Evolutionary conservation across 2,797 vertebrate species (phyloP), one percentile per base, ranked within the genome.

Genomic region (Spheniscus humboldti): DNA sequence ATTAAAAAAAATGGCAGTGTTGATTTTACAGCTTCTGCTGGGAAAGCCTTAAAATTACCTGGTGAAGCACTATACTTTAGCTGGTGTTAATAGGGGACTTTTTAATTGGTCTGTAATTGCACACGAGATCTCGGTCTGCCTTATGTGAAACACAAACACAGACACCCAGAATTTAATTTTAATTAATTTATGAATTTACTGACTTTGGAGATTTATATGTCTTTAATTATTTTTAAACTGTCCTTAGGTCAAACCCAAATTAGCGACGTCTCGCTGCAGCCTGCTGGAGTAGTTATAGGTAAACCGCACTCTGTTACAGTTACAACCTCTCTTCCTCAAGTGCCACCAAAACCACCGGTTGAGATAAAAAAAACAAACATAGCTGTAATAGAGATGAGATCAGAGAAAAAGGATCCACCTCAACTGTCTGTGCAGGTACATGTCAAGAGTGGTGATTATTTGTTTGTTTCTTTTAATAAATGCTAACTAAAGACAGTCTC

Each of bases 191-290:
- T 86, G 39, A 2, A 39, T 90, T 75, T 59, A 9, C 39, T 71
- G 28, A 22, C 52, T 68, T 79, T 4, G 4, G 63, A 66, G 16
- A 53, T 69, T 15, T 30, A 16, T 28, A 3, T 37, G 11, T 7
- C 55, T 90, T 43, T 71, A 63, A 91, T 45, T 82, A 39, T 71
- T 95, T 96, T 86, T 89, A 35, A 68, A 75, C 75, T 88, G 63
- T 90, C 79, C 79, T 73, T 96, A 99, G 99, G 99, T 95, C 98
- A 97, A 80, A 99, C 98, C n/a, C 98, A 98, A 87, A 98, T 98
- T 39, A 98, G 97, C 15, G 74, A 94, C 69, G 90, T 94, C 63
- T 94, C 95, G 18, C 76, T 90, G 85, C 95, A 97, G 76, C 97
- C 98, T 72, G 95, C 97, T 77, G 96, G 97, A 94, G 56, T 98